phyloP scores from a whole-genome alignment of 2,113 vertebrate genomes.

The Eira barbara region DNA sequence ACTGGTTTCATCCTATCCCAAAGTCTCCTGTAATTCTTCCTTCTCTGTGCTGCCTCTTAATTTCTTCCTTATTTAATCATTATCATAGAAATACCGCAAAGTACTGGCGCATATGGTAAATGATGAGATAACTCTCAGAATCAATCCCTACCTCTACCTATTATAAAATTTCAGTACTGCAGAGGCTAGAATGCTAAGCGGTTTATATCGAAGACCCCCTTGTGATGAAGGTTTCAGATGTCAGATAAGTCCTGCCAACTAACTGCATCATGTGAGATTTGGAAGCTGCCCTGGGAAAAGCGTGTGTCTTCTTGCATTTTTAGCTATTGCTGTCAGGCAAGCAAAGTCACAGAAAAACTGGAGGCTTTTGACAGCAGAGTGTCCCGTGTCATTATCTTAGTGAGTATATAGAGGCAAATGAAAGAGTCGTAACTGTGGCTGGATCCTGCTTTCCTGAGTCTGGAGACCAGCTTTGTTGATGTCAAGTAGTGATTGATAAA shows the following conservation, averaged over 20 bases:
- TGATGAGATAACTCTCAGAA: neutral
- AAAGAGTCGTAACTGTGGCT: accelerated
- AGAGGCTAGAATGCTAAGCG: neutral
- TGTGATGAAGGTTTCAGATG: neutral
- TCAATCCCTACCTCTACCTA: neutral
- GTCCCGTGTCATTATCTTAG: neutral
- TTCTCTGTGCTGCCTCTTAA: neutral
- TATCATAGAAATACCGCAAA: neutral
- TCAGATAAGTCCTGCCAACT: neutral
- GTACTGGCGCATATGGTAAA: neutral
- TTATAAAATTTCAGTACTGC: neutral
- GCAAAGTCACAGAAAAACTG: neutral
- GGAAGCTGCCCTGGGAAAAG: neutral
- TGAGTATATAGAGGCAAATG: neutral
- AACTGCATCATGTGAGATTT: neutral
- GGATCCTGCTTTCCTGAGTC: neutral
- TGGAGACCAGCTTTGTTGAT: neutral
- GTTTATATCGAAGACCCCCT: neutral
- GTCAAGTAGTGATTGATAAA: accelerated
- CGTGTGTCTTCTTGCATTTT: neutral
- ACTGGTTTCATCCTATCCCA: no score
- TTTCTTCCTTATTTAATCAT: neutral
- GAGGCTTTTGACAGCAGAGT: neutral
- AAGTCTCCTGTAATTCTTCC: neutral
- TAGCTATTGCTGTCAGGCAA: neutral